phyloP scores from a whole-genome alignment of 64 coral and sea anemone genomes.

The Actinia tenebrosa region DNA sequence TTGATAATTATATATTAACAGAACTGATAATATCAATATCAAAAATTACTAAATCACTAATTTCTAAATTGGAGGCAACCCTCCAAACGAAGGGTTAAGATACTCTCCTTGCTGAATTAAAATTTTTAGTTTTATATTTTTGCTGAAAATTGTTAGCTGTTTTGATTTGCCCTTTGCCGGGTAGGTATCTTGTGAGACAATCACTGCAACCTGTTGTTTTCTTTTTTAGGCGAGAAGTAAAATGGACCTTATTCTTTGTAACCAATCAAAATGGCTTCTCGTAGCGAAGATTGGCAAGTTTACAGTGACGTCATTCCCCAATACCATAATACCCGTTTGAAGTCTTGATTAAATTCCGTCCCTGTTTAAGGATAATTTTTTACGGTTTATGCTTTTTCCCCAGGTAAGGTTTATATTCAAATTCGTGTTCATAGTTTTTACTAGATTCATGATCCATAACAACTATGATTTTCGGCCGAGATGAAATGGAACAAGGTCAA shows the following conservation, averaged over 20 bases:
- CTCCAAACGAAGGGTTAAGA: not conserved
- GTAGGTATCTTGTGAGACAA: conserved; percentile 10
- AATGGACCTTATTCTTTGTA: not conserved
- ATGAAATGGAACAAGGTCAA: not conserved
- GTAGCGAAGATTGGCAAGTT: not conserved
- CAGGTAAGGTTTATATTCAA: not conserved
- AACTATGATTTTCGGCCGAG: not conserved
- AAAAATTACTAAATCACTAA: not conserved
- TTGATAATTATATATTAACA: not conserved
- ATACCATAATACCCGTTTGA: not conserved
- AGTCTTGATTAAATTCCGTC: not conserved
- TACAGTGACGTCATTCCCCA: conserved; percentile 12
- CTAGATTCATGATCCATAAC: not conserved
- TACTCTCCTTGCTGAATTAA: not conserved
- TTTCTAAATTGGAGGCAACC: not conserved
- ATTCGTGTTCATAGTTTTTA: not conserved
- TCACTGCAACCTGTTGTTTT: conserved; percentile 5
- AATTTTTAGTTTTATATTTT: not conserved
- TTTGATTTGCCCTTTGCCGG: not conserved
- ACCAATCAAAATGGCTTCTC: not conserved
- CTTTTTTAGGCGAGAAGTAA: not conserved
- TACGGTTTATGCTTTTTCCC: not conserved
- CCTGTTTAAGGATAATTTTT: not conserved
- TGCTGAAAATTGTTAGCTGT: not conserved
- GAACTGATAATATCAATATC: not conserved